A percentile compares a stretch with the other conserved stretches of the same genome.
These are phyloP conservation scores for Nysson spinosus DNA, from an alignment of 2,888 invertebrate genomes.

Conservation along the genomic window DNA sequence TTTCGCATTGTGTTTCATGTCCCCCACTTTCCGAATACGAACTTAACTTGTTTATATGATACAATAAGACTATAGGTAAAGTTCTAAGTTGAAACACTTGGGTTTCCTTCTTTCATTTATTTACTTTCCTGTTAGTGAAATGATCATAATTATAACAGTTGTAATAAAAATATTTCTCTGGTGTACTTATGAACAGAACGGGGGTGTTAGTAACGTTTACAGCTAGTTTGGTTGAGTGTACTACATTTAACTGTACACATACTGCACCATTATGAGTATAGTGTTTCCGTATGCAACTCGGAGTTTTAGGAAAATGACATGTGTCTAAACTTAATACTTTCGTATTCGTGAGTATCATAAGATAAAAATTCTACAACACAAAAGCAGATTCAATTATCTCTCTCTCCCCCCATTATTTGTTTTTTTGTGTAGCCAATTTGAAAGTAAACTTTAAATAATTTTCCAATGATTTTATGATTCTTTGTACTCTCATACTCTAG, in stretches of 20 bases:
- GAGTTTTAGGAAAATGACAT: constrained; percentile 7
- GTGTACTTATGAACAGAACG: constrained; percentile 24
- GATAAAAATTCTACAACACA: not conserved
- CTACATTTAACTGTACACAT: constrained; percentile 15
- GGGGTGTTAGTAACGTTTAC: constrained; percentile 20
- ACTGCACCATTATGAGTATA: constrained; percentile 22
- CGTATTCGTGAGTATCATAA: constrained; percentile 1
- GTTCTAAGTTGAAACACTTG: not conserved
- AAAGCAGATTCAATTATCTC: not conserved
- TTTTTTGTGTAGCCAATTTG: no score
- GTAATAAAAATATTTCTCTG: constrained; percentile 62
- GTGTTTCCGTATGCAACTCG: not conserved
- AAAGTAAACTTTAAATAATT: no score
- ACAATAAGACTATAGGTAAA: not conserved
- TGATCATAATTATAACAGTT: constrained; percentile 44
- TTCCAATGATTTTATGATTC: not conserved
- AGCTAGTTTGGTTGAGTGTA: constrained; percentile 23
- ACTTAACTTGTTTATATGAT: not conserved
- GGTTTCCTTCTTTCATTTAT: constrained; percentile 19
- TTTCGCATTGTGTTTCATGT: not conserved
- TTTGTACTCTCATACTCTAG: constrained; percentile 4
- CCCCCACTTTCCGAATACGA: not conserved
- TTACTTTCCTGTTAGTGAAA: constrained; percentile 26
- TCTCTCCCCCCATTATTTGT: not conserved
- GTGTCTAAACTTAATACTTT: constrained; percentile 11